Evolutionary conservation across 2,888 invertebrate species (phyloP).

Genomic region (Kryphioiulus occultus): DNA sequence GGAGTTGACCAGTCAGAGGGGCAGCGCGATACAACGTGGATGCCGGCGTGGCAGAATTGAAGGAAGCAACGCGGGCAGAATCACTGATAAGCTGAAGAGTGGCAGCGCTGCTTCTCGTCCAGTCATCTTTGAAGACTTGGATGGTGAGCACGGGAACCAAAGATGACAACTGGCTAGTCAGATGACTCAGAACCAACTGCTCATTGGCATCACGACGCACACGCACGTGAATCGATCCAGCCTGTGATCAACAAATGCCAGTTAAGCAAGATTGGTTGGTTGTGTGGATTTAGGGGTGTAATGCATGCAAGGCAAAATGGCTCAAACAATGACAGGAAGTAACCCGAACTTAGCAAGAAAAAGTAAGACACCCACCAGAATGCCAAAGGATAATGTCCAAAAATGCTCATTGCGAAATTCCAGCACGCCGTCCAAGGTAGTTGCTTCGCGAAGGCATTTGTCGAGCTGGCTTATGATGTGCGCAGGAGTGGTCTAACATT

Average conservation of each 20-base stretch:
- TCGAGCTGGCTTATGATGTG: slow-evolving; percentile 70
- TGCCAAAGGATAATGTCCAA: slow-evolving; percentile 71
- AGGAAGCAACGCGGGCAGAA: slow-evolving; percentile 45
- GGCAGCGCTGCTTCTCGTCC: slow-evolving; percentile 59
- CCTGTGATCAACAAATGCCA: slow-evolving; percentile 60
- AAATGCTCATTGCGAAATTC: slow-evolving; percentile 71
- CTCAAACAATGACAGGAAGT: too few species aligned
- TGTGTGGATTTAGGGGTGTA: too few species aligned
- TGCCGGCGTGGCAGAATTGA: background rate
- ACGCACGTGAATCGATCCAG: slow-evolving; percentile 69
- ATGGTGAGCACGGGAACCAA: slow-evolving; percentile 68
- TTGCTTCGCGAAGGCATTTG: slow-evolving; percentile 69
- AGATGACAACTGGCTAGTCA: slow-evolving; percentile 68
- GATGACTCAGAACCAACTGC: slow-evolving; percentile 69
- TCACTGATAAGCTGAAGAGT: slow-evolving; percentile 55
- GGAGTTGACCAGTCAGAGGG: background rate
- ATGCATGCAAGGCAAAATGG: too few species aligned
- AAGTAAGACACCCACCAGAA: slow-evolving; percentile 61
- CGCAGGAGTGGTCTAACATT: slow-evolving; percentile 68
- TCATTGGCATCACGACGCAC: slow-evolving; percentile 71
- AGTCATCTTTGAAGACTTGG: slow-evolving; percentile 67
- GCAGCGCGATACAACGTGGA: background rate
- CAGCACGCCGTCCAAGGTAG: slow-evolving; percentile 71
- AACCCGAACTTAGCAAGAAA: too few species aligned
- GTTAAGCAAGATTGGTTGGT: background rate